A percentile compares a stretch with the other conserved stretches of the same genome.
phyloP scores from a whole-genome alignment of 2,888 invertebrate species.

The Oeneis ivallda region DNA sequence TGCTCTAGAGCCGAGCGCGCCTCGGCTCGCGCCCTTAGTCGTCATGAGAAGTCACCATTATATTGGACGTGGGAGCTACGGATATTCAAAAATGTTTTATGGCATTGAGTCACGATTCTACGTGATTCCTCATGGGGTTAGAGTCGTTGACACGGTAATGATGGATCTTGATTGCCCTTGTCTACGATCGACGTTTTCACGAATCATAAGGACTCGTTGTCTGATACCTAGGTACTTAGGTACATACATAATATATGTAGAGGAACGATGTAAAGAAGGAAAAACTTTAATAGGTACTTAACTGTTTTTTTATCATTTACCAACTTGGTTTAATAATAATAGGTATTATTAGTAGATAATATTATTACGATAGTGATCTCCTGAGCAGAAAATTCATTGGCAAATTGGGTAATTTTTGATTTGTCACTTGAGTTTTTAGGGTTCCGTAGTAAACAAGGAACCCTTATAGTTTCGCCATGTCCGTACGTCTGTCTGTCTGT shows the following conservation, averaged over 20 bases:
- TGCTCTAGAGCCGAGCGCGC: neutral
- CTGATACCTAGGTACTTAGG: no score
- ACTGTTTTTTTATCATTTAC: no score
- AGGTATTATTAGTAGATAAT: no score
- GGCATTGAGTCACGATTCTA: slow-evolving; percentile 59
- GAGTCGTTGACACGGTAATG: slow-evolving; percentile 40
- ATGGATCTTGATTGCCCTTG: slow-evolving; percentile 35
- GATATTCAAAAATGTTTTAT: slow-evolving; percentile 56
- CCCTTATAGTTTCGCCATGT: no score
- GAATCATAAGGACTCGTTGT: neutral
- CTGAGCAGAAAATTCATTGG: no score
- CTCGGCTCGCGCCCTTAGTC: neutral
- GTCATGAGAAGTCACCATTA: slow-evolving; percentile 32
- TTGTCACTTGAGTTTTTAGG: no score
- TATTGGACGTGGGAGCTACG: slow-evolving; percentile 64
- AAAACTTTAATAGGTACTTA: no score
- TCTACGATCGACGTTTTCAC: slow-evolving; percentile 22
- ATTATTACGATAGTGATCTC: no score
- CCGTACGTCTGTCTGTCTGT: no score
- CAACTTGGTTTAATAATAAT: no score
- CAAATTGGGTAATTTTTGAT: no score
- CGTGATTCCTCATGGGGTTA: slow-evolving; percentile 34
- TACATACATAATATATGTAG: neutral
- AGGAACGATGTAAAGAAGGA: neutral
- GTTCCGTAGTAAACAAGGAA: no score